Base-by-base conservation (phyloP, 1,140 invertebrate genomes). In the Sesamia nonagrioides region DNA sequence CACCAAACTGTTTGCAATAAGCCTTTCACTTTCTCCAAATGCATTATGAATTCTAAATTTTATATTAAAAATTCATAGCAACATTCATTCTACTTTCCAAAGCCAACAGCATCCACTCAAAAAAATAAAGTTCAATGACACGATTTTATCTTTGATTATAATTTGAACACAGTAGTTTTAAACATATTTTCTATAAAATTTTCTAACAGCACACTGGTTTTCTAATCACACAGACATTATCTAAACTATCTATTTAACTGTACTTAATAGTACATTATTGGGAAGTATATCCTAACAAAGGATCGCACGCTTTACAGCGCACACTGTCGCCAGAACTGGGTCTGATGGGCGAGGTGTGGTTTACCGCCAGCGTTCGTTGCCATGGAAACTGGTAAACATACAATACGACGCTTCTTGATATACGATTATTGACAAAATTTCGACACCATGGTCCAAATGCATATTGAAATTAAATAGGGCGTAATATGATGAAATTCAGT, bases 401-500 rank as follows among this genome's bases (percentile, higher is more conserved):
- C 88, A 91, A 85, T 86, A 84, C 82, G 69, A 13, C 40, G 13
- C 54, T 58, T 79, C 78, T 69, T 75, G 80, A 61, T 71, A 78
- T 75, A 81, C 84, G 71, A 82, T 90, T 92, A 92, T 92, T 92
- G 90, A 92, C 82, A 86, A 89, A 91, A 91, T 92, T 89, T 72
- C 76, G 80, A 86, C 79, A 77, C 60, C 48, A 52, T 68, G 60
- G 27, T 17, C 18, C 21, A 58, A 48, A 74, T 54, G 33, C 52
- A 9, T 13, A 40, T 21, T 37, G 15, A 17, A 9, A 7, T 40
- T 8, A 63, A 40, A 40, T 63, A 63, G 60, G 60, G 6, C 60
- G 17, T 40, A 33, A 40, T 56, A 15, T 13, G 15, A 50, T n/a
- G 15, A 50, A n/a, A 50, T 50, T 50, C 45, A n/a, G 15, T 27